A percentile compares a stretch with the other conserved stretches of the same genome.
Conservation (phyloP, 53 echinoderm and acorn worm species). For the Mesocentrotus franciscanus region DNA sequence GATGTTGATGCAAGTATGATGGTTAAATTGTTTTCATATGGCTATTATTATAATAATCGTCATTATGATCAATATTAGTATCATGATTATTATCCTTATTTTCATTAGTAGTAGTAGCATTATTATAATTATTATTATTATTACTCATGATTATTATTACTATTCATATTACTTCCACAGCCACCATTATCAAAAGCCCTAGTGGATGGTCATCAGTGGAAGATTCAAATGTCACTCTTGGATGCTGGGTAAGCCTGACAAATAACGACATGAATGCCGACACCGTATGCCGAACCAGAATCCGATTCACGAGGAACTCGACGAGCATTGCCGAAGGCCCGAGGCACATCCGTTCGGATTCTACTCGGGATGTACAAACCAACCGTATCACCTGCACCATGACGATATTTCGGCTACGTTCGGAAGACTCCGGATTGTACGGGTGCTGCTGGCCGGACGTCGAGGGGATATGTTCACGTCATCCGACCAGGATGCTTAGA, state of each 20-base stretch:
- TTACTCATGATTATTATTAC: too few relatives aligned
- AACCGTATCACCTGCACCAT: slow-evolving; percentile 33
- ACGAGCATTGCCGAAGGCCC: slow-evolving; percentile 5
- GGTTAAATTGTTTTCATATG: too few relatives aligned
- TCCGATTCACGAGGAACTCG: slow-evolving; percentile 18
- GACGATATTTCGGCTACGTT: slow-evolving; percentile 11
- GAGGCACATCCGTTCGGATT: background rate
- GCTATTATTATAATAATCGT: too few relatives aligned
- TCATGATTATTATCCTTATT: too few relatives aligned
- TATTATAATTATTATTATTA: too few relatives aligned
- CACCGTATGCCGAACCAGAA: background rate
- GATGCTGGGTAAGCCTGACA: background rate
- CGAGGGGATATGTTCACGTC: background rate
- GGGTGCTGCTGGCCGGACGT: slow-evolving; percentile 20
- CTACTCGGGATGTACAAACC: background rate
- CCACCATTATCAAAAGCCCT: background rate
- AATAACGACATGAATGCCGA: background rate
- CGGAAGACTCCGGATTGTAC: slow-evolving; percentile 21
- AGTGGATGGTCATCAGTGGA: background rate
- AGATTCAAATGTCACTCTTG: background rate
- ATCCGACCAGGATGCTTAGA: background rate
- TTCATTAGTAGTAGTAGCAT: too few relatives aligned
- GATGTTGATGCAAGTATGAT: too few relatives aligned
- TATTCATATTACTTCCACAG: background rate
- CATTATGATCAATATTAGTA: too few relatives aligned